Evolutionary conservation across 2,113 vertebrate genomes (phyloP), one percentile per base, ranked within the genome.

Genomic region (Chaetorhynchus papuensis): DNA sequence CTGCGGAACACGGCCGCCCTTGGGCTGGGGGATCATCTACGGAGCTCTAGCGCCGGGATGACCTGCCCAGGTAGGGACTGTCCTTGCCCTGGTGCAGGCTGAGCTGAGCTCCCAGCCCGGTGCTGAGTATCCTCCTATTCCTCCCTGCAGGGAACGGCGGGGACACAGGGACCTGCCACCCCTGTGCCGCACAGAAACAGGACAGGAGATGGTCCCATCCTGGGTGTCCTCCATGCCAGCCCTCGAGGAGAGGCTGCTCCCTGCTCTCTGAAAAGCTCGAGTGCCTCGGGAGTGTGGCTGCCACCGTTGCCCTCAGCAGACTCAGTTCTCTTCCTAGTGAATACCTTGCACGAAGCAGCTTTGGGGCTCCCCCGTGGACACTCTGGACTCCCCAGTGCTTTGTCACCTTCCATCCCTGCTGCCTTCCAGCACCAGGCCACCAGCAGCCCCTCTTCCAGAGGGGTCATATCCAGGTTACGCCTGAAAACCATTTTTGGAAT

Each of bases 11-110:
- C 7, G 49, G 18, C 93, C 97, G 68, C 59, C 39, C 39, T 18
- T 4, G 7, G 27, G 4, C 23, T 39, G 37, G 60, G 66, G 83
- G 97, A 75, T 65, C 92, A 0, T 94, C 97, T 2, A 35, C 94
- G 2, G 98, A 98, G 86, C 98, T 98, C 31, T 97, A 97, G 88
- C 59, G 23, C 28, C 41, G 4, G 54, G 11, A 26, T 41, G 22
- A 27, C 71, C 71, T 39, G 71, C 47, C 35, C 94, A 97, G 96
- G 96, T 82, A 92, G 50, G 56, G 54, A 23, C 27, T 3, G 4
- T 24, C 64, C 71, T 52, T 44, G 37, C 23, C 52, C 68, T 50
- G 68, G 14, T 2, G 3, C 41, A 2, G 10, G 80, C 76, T 44
- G 80, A 76, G 59, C 80, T 7, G 3, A 47, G 33, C 33, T 72